Evolutionary conservation across 2,113 vertebrate genomes (phyloP), one percentile per base, ranked within the genome.

Genomic region (Sigmodon hispidus): DNA sequence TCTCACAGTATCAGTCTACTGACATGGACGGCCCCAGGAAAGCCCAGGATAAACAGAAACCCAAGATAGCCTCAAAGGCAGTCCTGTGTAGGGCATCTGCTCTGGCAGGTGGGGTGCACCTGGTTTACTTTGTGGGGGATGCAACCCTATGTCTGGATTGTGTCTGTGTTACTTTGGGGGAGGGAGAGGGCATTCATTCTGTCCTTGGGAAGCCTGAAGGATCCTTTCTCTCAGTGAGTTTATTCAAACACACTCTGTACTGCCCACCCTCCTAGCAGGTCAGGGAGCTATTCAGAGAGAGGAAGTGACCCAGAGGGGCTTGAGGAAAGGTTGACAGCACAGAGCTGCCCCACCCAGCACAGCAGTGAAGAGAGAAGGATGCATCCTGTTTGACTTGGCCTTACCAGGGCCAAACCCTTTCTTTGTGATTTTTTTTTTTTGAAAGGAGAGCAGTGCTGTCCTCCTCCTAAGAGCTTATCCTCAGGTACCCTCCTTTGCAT

Each of bases 331-430:
- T 26, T 83, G 57, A 63, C 80, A 31, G 81, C 0, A 31, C 1
- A 43, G 85, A 0, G 26, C 0, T 26, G 91, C 17, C 31, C 70
- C 29, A 3, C 45, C 1, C 1, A n/a, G 94, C 19, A 29, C 70
- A 24, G 70, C 4, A 0, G n/a, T 19, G 80, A 80, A 79, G 90
- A 90, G 40, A 76, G 73, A 94, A 93, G 26, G 77, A 73, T 15
- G 73, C 70, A 89, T 97, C 97, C 97, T 98, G 97, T 98, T 98
- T 97, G 93, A 95, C 87, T 97, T 97, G 96, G 97, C 96, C 79
- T 67, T n/a, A 77, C 92, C 36, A 81, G 34, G 0, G 57, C 90
- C 96, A 92, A 92, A n/a, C 91, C 94, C 89, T 70, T 93, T 94
- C 91, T 87, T 93, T 95, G 93, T 52, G 83, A 75, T 61, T 87